phyloP scores from a whole-genome alignment of 2,113 vertebrate species.

The Pomatorhinus ruficollis region DNA sequence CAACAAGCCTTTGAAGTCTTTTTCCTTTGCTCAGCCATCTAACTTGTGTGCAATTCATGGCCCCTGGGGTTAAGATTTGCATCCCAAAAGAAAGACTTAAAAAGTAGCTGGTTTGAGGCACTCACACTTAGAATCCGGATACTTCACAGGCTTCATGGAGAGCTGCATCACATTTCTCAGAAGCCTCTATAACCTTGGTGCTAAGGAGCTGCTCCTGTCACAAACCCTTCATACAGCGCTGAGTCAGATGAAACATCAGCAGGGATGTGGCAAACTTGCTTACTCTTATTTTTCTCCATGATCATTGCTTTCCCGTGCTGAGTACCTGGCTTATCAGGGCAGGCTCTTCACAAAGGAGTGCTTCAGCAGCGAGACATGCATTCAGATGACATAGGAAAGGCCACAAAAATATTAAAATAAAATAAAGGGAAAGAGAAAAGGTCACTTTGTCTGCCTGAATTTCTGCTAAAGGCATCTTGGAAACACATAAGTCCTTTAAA shows the following conservation, averaged over 20 bases:
- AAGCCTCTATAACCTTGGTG: conserved; percentile 3
- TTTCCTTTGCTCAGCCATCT: conserved; percentile 43
- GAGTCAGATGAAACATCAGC: conserved; percentile 23
- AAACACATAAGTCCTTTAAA: background rate
- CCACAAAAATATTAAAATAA: background rate
- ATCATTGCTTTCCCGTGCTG: background rate
- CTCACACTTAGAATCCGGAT: background rate
- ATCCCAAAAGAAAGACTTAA: conserved; percentile 54
- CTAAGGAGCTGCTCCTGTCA: conserved; percentile 11
- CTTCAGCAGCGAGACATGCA: background rate
- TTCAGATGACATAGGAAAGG: background rate
- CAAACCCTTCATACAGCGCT: background rate
- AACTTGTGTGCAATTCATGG: background rate
- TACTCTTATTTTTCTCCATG: background rate
- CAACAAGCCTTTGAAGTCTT: conserved; percentile 59
- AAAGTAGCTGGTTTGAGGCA: conserved; percentile 25
- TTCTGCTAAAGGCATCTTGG: background rate
- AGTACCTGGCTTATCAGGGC: background rate
- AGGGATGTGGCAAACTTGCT: conserved; percentile 27
- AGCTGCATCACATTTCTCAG: background rate
- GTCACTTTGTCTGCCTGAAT: background rate
- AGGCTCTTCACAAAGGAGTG: background rate
- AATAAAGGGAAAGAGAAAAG: background rate
- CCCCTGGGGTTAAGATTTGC: conserved; percentile 53
- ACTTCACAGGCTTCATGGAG: background rate